These are phyloP conservation scores for Cydia pomonella DNA, from an alignment of 1,140 invertebrate genomes.

Conservation along the genomic window DNA sequence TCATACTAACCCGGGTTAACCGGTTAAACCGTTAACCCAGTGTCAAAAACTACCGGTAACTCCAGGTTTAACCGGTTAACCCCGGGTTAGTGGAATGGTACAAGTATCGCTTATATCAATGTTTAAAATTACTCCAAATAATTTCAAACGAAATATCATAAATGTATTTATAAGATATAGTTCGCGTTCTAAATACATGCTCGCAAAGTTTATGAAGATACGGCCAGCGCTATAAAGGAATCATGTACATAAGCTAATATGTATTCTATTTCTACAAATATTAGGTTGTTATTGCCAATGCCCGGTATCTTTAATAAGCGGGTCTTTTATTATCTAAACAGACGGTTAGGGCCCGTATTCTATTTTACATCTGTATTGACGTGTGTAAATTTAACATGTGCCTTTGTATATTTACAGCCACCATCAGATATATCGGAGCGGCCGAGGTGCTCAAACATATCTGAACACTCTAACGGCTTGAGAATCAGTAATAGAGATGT, in stretches of 20 bases:
- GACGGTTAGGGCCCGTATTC: background rate
- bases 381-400: no score
- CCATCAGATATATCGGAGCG: no score
- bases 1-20: no score
- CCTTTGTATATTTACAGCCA: background rate
- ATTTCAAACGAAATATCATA: background rate
- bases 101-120: no score
- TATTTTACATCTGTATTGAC: background rate
- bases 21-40: no score
- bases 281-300: background rate
- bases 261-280: background rate
- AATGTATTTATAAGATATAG: background rate
- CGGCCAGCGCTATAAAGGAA: background rate
- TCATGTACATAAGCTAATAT: background rate
- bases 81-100: no score
- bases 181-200: background rate
- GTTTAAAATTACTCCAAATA: background rate
- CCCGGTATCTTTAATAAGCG: background rate
- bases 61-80: no score
- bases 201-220: background rate
- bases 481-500: no score
- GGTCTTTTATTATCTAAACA: constrained; percentile 6
- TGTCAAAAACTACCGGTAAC: no score
- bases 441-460: no score
- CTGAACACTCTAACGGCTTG: no score